These are phyloP conservation scores for Uloborus diversus DNA, from an alignment of 1,140 invertebrate genomes.

Conservation along the genomic window DNA sequence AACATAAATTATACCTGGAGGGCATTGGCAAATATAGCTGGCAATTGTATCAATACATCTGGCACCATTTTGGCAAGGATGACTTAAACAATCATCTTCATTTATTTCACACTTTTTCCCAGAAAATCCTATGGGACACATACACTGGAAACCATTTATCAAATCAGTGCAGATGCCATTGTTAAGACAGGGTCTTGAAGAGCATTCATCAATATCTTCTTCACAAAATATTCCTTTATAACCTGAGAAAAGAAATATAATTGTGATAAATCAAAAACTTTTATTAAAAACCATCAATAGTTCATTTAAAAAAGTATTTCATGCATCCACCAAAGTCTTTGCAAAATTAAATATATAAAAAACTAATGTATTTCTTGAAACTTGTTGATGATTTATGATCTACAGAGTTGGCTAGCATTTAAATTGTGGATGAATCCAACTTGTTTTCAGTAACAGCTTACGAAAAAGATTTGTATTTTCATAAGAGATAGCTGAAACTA, in stretches of 20 bases:
- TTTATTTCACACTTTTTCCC: constrained; percentile 90
- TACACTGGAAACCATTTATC: constrained; percentile 60
- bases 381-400: no score
- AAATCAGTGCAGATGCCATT: constrained; percentile 68
- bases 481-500: no score
- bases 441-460: no score
- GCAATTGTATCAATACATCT: constrained; percentile 84
- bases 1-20: constrained; percentile 68
- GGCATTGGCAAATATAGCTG: constrained; percentile 86
- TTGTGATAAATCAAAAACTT: neutral
- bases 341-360: no score
- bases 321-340: no score
- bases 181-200: constrained; percentile 81
- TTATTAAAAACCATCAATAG: no score
- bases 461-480: no score
- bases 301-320: no score
- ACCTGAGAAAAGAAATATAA: constrained; percentile 69
- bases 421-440: no score
- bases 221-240: constrained; percentile 91
- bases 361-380: no score
- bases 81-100: constrained; percentile 83
- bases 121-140: constrained; percentile 72
- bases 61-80: constrained; percentile 83
- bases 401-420: no score
- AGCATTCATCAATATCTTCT: constrained; percentile 87